Conservation (phyloP, 2,797 vertebrate species). For the Netta rufina region DNA sequence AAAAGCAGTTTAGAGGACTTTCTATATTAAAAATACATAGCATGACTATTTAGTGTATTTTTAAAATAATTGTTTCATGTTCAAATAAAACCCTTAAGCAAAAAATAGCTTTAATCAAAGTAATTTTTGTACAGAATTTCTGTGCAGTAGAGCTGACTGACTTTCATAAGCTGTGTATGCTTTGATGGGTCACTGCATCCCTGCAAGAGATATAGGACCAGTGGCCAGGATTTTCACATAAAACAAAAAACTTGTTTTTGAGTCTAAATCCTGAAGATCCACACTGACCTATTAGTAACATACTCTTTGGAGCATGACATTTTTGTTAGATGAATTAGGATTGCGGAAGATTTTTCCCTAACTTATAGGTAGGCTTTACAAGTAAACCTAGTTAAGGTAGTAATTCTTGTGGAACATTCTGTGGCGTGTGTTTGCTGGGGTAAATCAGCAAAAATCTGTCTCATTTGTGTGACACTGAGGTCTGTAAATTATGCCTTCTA, state of each 20-base stretch:
- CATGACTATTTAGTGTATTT: neutral
- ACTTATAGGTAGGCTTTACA: neutral
- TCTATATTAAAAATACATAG: neutral
- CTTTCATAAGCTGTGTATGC: neutral
- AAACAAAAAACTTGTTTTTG: neutral
- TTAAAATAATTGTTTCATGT: neutral
- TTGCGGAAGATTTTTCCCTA: neutral
- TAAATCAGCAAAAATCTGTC: neutral
- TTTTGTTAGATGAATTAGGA: neutral
- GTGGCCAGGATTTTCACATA: neutral
- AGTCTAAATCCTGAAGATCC: neutral
- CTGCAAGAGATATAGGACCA: neutral
- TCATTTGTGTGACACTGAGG: neutral
- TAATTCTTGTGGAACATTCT: neutral
- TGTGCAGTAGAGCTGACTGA: neutral
- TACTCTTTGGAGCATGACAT: neutral
- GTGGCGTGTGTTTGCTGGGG: neutral
- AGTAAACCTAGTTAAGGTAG: neutral
- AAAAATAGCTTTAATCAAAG: neutral
- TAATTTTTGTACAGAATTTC: neutral
- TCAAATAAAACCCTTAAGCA: neutral
- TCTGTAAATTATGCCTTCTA: rapidly evolving
- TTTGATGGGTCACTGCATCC: neutral
- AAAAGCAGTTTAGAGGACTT: neutral
- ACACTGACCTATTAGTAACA: neutral